A percentile compares a stretch with the other conserved stretches of the same genome.
Evolutionary conservation across 2,797 vertebrate genomes (phyloP).

Genomic region (Pachyuromys duprasi): DNA sequence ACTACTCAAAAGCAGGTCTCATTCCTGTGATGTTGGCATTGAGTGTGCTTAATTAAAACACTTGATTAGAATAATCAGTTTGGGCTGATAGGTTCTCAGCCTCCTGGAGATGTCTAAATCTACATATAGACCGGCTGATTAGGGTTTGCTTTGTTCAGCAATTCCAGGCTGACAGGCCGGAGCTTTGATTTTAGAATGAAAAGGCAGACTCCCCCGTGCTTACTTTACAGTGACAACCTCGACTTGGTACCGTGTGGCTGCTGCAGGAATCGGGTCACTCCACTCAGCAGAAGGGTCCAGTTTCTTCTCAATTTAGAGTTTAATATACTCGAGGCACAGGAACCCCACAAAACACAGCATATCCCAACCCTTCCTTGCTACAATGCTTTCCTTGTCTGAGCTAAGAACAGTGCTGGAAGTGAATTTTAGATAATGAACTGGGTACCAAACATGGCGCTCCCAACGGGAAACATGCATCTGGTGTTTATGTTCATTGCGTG

Average conservation of each 20-base stretch:
- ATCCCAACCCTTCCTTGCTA: constrained; percentile 48
- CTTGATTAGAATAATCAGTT: constrained; percentile 85
- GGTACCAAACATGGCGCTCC: not conserved
- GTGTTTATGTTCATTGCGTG: not conserved
- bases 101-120: constrained; percentile 81
- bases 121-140: constrained; percentile 72
- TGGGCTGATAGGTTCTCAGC: constrained; percentile 74
- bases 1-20: constrained; percentile 66
- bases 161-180: constrained; percentile 39
- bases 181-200: constrained; percentile 82
- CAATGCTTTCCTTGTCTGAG: constrained; percentile 62
- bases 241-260: constrained; percentile 82
- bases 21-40: constrained; percentile 75
- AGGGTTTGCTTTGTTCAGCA: constrained; percentile 79
- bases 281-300: constrained; percentile 76
- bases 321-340: constrained; percentile 54
- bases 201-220: constrained; percentile 79
- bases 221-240: constrained; percentile 83
- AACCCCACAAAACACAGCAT: constrained; percentile 49
- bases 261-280: constrained; percentile 83
- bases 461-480: not conserved
- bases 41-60: constrained; percentile 81
- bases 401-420: constrained; percentile 21
- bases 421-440: constrained; percentile 26
- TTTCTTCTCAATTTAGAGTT: constrained; percentile 69